Conservation (phyloP, 2,797 vertebrate genomes). For the Amniataba percoides region DNA sequence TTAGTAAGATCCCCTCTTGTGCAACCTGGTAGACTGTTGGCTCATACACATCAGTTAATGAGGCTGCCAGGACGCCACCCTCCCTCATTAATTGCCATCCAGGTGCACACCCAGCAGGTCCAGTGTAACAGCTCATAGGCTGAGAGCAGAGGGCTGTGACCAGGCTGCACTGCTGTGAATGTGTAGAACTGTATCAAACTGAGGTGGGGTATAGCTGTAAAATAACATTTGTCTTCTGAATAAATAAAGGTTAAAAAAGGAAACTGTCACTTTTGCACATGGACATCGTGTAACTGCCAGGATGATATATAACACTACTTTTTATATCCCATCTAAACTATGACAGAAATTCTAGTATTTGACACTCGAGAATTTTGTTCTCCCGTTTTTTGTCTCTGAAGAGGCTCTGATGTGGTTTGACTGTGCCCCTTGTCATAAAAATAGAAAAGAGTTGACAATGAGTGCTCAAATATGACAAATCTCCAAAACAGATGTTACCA, state of each 20-base stretch:
- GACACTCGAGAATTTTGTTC: slow-evolving; percentile 12
- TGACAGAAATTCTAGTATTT: background rate
- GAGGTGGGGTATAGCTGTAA: slow-evolving; percentile 27
- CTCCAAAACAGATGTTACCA: slow-evolving; percentile 75
- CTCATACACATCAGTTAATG: background rate
- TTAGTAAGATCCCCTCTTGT: background rate
- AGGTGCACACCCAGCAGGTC: slow-evolving; percentile 25
- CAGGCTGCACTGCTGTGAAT: slow-evolving; percentile 32
- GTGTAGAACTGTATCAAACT: slow-evolving; percentile 23
- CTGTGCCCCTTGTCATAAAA: slow-evolving; percentile 27
- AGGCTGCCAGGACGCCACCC: background rate
- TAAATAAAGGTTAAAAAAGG: slow-evolving; percentile 39
- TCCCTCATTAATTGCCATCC: slow-evolving; percentile 31
- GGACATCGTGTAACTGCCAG: slow-evolving; percentile 18
- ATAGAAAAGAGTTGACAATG: slow-evolving; percentile 42
- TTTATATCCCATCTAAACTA: slow-evolving; percentile 33
- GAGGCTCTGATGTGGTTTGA: slow-evolving; percentile 62
- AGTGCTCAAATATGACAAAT: slow-evolving; percentile 45
- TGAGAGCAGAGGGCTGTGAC: slow-evolving; percentile 18
- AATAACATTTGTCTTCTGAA: slow-evolving; percentile 33
- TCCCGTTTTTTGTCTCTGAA: slow-evolving; percentile 27
- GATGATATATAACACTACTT: slow-evolving; percentile 22
- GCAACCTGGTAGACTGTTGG: slow-evolving; percentile 2
- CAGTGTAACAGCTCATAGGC: slow-evolving; percentile 4
- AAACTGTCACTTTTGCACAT: slow-evolving; percentile 24